Base-by-base conservation (phyloP, 2,797 vertebrate genomes). In the Sebastes steindachneri region DNA sequence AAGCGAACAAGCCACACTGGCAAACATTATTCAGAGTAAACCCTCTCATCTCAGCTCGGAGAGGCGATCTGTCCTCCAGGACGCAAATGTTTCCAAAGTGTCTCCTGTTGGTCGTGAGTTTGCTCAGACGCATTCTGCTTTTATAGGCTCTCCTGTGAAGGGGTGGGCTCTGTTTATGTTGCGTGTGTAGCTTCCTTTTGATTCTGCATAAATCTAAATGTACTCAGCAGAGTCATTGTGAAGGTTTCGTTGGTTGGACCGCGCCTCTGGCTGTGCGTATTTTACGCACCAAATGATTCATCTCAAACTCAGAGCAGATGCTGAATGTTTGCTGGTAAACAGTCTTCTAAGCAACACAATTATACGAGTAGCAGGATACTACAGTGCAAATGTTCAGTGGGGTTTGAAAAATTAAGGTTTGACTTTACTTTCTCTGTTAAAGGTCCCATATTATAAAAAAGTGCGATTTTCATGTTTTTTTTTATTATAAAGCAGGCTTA, bases 1-100 rank as follows among this genome's bases (percentile, higher is more conserved):
- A 95, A 1, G 90, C 81, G 3, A 96, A 80, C 21, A 93, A 88
- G 84, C 94, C 93, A 77, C 88, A 95, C 14, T 90, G 88, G 69
- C 93, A 93, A 64, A 93, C 73, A 7, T 68, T 78, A 64, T 66
- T 82, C 76, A 89, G 79, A 1, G 89, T 81, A 80, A 94, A 91
- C 35, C 91, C 85, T 66, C 87, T 90, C 96, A 96, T 96, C 68
- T 92, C 84, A 76, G 21, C 68, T 82, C 68, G 68, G 11, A 76
- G 25, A 31, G 55, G 68, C 21, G 75, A 69, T 26, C 79, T 73
- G 84, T 90, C 75, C 80, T 86, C 71, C 76, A 41, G 59, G 7
- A 84, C 64, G 69, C 48, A 82, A 69, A 59, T 37, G 35, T 77
- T 2, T 86, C 80, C 77, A 68, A 79, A 89, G 66, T 68, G 70